Conservation (phyloP, 2,888 invertebrate genomes). For the Drosophila testacea region DNA sequence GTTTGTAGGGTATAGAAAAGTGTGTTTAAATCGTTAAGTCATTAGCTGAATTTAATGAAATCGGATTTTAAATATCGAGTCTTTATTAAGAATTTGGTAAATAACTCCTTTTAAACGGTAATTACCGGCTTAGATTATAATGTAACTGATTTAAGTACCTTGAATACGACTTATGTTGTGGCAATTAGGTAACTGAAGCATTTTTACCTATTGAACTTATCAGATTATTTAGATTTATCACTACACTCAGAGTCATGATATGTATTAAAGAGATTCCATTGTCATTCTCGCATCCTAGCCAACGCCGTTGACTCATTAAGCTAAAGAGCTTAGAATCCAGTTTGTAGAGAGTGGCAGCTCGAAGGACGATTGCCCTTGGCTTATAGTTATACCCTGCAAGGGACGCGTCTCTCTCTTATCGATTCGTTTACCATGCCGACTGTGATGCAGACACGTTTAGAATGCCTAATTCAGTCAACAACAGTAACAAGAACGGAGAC, state of each 20-base stretch:
- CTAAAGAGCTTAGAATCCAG: constrained; percentile 31
- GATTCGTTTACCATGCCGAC: constrained; percentile 23
- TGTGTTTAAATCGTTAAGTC: too few relatives aligned
- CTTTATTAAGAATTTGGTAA: too few relatives aligned
- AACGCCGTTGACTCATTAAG: constrained; percentile 50
- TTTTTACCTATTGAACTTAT: constrained; percentile 5
- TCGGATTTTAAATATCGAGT: too few relatives aligned
- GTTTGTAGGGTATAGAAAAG: too few relatives aligned
- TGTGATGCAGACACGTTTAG: constrained; percentile 50
- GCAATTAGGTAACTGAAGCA: background rate
- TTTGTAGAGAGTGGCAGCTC: constrained; percentile 2
- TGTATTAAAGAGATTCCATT: constrained; percentile 1
- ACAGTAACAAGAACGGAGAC: constrained; percentile 7
- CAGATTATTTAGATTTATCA: constrained; percentile 14
- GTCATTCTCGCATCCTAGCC: background rate
- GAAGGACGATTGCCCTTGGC: constrained; percentile 42
- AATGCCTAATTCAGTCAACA: constrained; percentile 61
- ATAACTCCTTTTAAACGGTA: too few relatives aligned
- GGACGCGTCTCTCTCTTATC: constrained; percentile 27
- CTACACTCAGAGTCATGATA: background rate
- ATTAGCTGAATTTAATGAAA: too few relatives aligned
- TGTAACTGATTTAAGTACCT: background rate
- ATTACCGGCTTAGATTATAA: too few relatives aligned
- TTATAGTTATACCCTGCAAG: constrained; percentile 37
- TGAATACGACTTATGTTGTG: background rate